phyloP scores from a whole-genome alignment of 2,797 vertebrate species.

The Columba guinea region DNA sequence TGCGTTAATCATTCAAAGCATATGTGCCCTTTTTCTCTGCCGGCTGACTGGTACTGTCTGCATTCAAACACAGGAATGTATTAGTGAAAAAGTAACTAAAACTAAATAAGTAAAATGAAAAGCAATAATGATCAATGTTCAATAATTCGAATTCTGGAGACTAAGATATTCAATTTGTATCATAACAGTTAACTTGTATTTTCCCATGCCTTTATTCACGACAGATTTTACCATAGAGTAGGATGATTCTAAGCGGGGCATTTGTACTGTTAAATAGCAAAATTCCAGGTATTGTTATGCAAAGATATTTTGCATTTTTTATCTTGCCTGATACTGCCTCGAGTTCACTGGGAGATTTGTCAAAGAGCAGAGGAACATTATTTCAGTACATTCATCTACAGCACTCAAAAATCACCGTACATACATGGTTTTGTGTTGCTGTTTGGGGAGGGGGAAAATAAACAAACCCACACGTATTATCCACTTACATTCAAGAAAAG shows the following conservation, averaged over 20 bases:
- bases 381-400: neutral
- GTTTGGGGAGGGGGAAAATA: neutral
- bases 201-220: neutral
- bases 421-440: neutral
- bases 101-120: neutral
- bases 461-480: neutral
- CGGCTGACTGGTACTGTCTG: neutral
- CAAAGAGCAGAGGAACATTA: neutral
- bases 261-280: neutral
- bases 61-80: neutral
- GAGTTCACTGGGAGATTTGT: neutral
- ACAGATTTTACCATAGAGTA: neutral
- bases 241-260: neutral
- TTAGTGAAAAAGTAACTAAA: neutral
- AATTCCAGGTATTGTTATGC: neutral
- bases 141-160: neutral
- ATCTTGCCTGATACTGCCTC: neutral
- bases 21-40: neutral
- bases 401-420: neutral
- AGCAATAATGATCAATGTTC: neutral
- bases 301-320: neutral
- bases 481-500: neutral
- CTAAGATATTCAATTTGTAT: neutral
- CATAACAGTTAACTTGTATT: neutral
- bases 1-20: slow-evolving; percentile 3